Base-by-base conservation (phyloP, 2,888 invertebrate genomes). In the Tubulanus polymorphus region DNA sequence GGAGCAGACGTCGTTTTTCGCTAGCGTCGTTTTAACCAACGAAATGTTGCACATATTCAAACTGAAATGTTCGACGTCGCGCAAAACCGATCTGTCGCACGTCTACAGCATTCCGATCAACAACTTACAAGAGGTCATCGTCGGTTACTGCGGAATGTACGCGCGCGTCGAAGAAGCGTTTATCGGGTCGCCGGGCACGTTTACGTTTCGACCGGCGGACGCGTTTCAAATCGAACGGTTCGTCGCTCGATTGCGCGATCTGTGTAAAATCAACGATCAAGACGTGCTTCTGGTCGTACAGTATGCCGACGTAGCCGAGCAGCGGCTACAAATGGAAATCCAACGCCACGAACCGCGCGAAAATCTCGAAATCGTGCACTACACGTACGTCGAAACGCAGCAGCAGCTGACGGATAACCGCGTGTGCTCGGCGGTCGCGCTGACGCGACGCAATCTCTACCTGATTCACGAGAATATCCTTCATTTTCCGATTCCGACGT, bases 141-240 rank as follows among this genome's bases (percentile, higher is more conserved):
- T 74, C 28, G 76, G 76, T 6, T 63, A 68, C 5, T 67, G 70
- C 50, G 65, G 68, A 32, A 66, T 69, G 30, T 75, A 66, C 57
- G 48, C 76, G 5, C 62, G 74, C 1, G 56, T 77, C 1, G 75
- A 76, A 54, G 75, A 75, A 57, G 69, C 74, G 0, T 76, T 73
- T 57, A 70, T 74, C 18, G 73, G 72, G 2, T 63, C 71, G 3
- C 60, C 66, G 49, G 75, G 74, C 15, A 73, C 71, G 20, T 71
- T 74, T 60, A 69, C 68, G 2, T 59, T 77, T 12, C 59, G 73
- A 30, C 68, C 65, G 1, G 53, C 66, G 37, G 72, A 72, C 55
- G 54, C 67, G 1, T 62, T 61, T 28, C 63, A 61, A 27, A 68
- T 72, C 5, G 69, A 71, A 52, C 59, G 62, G 1, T 75, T 75